Evolutionary conservation across 2,888 invertebrate species (phyloP).

Genomic region (Drosophila merina): DNA sequence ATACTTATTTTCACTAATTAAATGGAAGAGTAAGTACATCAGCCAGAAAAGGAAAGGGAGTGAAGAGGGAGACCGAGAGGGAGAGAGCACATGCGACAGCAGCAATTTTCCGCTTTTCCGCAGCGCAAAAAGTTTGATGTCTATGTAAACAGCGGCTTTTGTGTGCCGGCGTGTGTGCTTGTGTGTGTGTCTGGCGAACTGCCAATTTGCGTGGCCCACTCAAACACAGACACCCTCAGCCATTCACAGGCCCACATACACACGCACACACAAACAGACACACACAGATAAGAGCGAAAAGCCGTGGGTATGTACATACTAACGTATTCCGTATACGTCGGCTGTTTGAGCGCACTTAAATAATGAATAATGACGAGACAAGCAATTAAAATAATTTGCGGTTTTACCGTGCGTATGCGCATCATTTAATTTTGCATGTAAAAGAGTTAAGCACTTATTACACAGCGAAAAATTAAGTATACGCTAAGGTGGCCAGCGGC

Average conservation of each 20-base stretch:
- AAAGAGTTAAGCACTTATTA: slow-evolving; percentile 77
- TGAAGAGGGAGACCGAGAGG: not conserved
- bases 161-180: slow-evolving; percentile 46
- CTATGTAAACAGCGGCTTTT: slow-evolving; percentile 79
- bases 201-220: slow-evolving; percentile 53
- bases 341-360: slow-evolving; percentile 78
- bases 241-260: slow-evolving; percentile 11
- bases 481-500: accelerated
- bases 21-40: slow-evolving; percentile 54
- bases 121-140: slow-evolving; percentile 70
- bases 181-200: slow-evolving; percentile 52
- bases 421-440: slow-evolving; percentile 81
- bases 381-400: slow-evolving; percentile 83
- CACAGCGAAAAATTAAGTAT: slow-evolving; percentile 56
- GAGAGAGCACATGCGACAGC: slow-evolving; percentile 44
- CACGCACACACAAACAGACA: slow-evolving; percentile 11
- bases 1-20: slow-evolving; percentile 80
- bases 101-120: slow-evolving; percentile 70
- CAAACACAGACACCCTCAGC: slow-evolving; percentile 24
- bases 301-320: slow-evolving; percentile 36
- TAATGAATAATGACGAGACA: slow-evolving; percentile 83
- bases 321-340: slow-evolving; percentile 48
- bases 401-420: slow-evolving; percentile 82
- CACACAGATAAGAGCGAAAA: slow-evolving; percentile 10
- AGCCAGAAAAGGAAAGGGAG: slow-evolving; percentile 31